These are phyloP conservation scores for Horisme vitalbata DNA, from an alignment of 2,888 invertebrate species.

Conservation along the genomic window DNA sequence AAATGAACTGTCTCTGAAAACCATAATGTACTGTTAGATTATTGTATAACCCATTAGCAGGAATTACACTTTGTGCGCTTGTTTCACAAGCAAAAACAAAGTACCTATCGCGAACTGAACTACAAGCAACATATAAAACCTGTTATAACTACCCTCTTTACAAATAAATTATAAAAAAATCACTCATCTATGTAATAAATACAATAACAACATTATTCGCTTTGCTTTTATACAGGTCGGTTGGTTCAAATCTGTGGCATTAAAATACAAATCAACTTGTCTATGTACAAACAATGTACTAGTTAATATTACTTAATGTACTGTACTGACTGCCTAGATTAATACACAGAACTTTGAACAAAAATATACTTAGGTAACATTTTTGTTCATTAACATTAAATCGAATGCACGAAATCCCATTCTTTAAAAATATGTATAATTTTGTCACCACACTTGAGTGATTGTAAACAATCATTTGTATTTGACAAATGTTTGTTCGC, in stretches of 20 bases:
- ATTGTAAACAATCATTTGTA: conserved; percentile 8
- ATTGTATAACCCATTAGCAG: conserved; percentile 64
- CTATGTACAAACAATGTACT: conserved; percentile 22
- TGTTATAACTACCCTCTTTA: conserved; percentile 58
- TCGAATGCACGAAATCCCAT: conserved; percentile 1
- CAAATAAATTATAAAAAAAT: conserved; percentile 77
- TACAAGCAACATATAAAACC: conserved; percentile 40
- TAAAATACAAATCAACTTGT: conserved; percentile 14
- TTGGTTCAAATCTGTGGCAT: conserved; percentile 17
- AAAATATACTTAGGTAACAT: conserved; percentile 2
- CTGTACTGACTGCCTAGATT: conserved; percentile 2
- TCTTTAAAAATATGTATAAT: conserved; percentile 14
- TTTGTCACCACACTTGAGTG: conserved; percentile 19
- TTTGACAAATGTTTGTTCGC: too few relatives aligned
- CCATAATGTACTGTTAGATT: conserved; percentile 37
- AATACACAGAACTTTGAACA: conserved; percentile 14
- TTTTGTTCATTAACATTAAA: background rate
- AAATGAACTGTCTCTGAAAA: conserved; percentile 25
- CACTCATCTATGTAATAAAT: conserved; percentile 74
- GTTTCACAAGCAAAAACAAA: conserved; percentile 76
- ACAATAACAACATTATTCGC: conserved; percentile 63
- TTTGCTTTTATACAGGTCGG: conserved; percentile 52
- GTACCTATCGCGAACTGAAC: conserved; percentile 43
- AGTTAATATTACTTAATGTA: conserved; percentile 1
- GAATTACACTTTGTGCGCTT: conserved; percentile 73